phyloP scores from a whole-genome alignment of 1,140 invertebrate species.

The Heliconius congener region DNA sequence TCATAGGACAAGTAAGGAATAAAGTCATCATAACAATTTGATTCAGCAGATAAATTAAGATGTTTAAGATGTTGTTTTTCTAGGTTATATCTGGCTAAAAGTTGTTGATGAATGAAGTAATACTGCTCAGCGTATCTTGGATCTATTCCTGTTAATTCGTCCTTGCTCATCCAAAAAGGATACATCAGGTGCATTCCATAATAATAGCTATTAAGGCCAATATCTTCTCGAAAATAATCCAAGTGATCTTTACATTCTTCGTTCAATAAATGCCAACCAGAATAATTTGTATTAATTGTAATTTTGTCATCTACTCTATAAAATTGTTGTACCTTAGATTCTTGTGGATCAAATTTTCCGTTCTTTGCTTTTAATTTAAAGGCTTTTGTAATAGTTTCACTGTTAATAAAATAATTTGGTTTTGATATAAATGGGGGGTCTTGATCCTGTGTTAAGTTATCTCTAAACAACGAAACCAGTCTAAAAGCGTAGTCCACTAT shows the following conservation, averaged over 20 bases:
- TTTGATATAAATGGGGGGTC: slow-evolving; percentile 62
- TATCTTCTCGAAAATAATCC: slow-evolving; percentile 88
- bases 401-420: slow-evolving; percentile 67
- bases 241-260: slow-evolving; percentile 83
- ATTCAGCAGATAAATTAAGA: slow-evolving; percentile 35
- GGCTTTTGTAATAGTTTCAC: slow-evolving; percentile 65
- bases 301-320: slow-evolving; percentile 51
- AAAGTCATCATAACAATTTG: slow-evolving; percentile 54
- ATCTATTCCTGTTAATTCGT: slow-evolving; percentile 80
- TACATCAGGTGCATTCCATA: slow-evolving; percentile 85
- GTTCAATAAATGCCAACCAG: slow-evolving; percentile 77
- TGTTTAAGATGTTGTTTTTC: slow-evolving; percentile 81
- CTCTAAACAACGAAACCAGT: slow-evolving; percentile 49
- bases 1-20: slow-evolving; percentile 65
- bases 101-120: slow-evolving; percentile 82
- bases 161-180: slow-evolving; percentile 85
- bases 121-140: slow-evolving; percentile 84
- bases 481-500: slow-evolving; percentile 58
- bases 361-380: slow-evolving; percentile 53
- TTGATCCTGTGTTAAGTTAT: slow-evolving; percentile 40
- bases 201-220: slow-evolving; percentile 87
- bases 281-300: slow-evolving; percentile 80
- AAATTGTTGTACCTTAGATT: slow-evolving; percentile 54
- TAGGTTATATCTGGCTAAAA: slow-evolving; percentile 85
- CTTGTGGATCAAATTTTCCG: slow-evolving; percentile 50